Conservation (phyloP, 2,888 invertebrate genomes). For the Latrodectus elegans region DNA sequence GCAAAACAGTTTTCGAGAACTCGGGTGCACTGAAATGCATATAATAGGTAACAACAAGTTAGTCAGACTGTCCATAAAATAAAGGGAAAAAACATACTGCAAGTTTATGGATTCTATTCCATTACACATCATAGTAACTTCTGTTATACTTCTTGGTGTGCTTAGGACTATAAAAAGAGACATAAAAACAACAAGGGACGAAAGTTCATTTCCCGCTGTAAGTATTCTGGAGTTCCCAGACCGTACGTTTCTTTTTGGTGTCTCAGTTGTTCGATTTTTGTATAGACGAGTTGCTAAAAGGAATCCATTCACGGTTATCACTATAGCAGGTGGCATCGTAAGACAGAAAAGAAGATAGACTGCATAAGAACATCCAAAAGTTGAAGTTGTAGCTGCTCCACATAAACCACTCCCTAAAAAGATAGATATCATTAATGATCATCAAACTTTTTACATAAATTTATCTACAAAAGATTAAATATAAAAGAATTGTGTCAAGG, state of each 20-base stretch:
- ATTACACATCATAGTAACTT: constrained; percentile 24
- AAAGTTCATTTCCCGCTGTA: constrained; percentile 26
- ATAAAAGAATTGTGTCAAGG: no score
- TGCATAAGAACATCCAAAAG: constrained; percentile 38
- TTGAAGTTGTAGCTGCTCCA: constrained; percentile 9
- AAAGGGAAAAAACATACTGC: background rate
- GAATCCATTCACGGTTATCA: constrained; percentile 4
- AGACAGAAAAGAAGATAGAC: constrained; percentile 30
- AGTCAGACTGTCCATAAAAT: constrained; percentile 36
- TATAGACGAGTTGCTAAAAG: background rate
- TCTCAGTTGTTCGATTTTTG: background rate
- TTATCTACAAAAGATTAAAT: no score
- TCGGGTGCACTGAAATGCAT: constrained; percentile 28
- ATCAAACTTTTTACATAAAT: background rate
- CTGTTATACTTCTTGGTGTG: constrained; percentile 22
- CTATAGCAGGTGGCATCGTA: constrained; percentile 28
- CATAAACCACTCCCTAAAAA: constrained; percentile 40
- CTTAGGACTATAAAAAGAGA: constrained; percentile 4
- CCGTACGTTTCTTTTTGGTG: constrained; percentile 5
- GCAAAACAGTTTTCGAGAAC: background rate
- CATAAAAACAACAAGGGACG: constrained; percentile 18
- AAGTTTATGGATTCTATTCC: background rate
- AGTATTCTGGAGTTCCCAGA: constrained; percentile 27
- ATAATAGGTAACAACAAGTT: constrained; percentile 29
- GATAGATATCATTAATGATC: background rate